Base-by-base conservation (phyloP, 2,888 invertebrate species). In the Pristionchus mayeri region DNA sequence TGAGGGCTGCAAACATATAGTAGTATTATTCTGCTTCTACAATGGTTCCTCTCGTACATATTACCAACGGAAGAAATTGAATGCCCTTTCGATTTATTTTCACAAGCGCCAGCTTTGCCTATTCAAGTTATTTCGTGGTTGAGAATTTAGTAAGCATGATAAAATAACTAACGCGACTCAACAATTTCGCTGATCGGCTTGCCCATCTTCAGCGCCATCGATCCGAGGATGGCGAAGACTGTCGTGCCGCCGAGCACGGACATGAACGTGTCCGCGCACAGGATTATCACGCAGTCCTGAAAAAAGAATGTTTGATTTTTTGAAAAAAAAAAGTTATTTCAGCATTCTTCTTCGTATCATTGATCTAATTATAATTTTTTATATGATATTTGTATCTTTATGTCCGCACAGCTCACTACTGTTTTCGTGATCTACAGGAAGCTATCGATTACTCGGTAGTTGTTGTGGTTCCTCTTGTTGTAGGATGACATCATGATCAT, bases 1-100 rank as follows among this genome's bases (percentile, higher is more conserved):
- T 93, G 54, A 93, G 93, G 52, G 94, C 94, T 92, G n/a, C n/a
- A 88, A 13, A n/a, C n/a, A n/a, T n/a, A n/a, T n/a, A n/a, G n/a
- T n/a, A n/a, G n/a, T n/a, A n/a, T n/a, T n/a, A n/a, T n/a, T n/a
- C n/a, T n/a, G n/a, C n/a, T n/a, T n/a, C n/a, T n/a, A n/a, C n/a
- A n/a, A n/a, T n/a, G n/a, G n/a, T n/a, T n/a, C n/a, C n/a, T n/a
- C n/a, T n/a, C n/a, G n/a, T n/a, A n/a, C n/a, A n/a, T n/a, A n/a
- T n/a, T n/a, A n/a, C n/a, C n/a, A n/a, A n/a, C n/a, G n/a, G n/a
- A n/a, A n/a, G n/a, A n/a, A n/a, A n/a, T n/a, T n/a, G n/a, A n/a
- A n/a, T n/a, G n/a, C n/a, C n/a, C n/a, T n/a, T n/a, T n/a, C n/a
- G n/a, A n/a, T n/a, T n/a, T n/a, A n/a, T n/a, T n/a, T n/a, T n/a